Conservation (phyloP, 1,140 invertebrate species). For the Lamellibrachia luymesi region DNA sequence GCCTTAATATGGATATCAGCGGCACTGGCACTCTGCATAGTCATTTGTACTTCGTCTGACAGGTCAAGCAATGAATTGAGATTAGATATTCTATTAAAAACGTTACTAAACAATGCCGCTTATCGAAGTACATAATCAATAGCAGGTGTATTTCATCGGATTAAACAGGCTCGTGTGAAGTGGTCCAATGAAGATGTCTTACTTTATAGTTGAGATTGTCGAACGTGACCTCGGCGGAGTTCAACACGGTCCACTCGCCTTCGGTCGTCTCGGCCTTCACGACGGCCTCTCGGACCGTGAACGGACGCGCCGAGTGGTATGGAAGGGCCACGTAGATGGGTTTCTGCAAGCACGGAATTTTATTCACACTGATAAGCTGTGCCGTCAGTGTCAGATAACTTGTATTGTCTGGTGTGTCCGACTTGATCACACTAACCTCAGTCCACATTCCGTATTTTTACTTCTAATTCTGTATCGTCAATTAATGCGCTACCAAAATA, state of each 20-base stretch:
- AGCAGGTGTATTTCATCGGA: neutral
- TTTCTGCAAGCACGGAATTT: slow-evolving; percentile 15
- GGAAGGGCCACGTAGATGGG: slow-evolving; percentile 36
- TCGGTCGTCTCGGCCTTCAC: slow-evolving; percentile 42
- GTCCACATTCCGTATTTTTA: neutral
- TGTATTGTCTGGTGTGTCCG: neutral
- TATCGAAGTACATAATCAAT: neutral
- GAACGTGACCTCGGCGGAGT: slow-evolving; percentile 40
- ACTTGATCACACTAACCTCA: neutral
- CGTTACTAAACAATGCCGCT: neutral
- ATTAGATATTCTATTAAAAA: neutral
- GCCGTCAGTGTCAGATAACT: neutral
- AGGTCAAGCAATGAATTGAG: neutral
- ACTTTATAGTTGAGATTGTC: slow-evolving; percentile 31
- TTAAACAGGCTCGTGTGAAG: slow-evolving; percentile 35
- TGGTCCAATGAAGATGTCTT: neutral
- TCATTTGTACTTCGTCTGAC: neutral
- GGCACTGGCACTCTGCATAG: neutral
- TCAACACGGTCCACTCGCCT: slow-evolving; percentile 43
- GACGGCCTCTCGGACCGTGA: slow-evolving; percentile 40
- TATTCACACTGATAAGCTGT: neutral
- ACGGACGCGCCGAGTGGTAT: slow-evolving; percentile 30
- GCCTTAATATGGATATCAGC: neutral
- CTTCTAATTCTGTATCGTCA: neutral
- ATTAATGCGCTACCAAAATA: neutral